Evolutionary conservation across 92 coral and sea anemone genomes (phyloP), one percentile per base, ranked within the genome.

Genomic region (Umimayanthus kanabou): DNA sequence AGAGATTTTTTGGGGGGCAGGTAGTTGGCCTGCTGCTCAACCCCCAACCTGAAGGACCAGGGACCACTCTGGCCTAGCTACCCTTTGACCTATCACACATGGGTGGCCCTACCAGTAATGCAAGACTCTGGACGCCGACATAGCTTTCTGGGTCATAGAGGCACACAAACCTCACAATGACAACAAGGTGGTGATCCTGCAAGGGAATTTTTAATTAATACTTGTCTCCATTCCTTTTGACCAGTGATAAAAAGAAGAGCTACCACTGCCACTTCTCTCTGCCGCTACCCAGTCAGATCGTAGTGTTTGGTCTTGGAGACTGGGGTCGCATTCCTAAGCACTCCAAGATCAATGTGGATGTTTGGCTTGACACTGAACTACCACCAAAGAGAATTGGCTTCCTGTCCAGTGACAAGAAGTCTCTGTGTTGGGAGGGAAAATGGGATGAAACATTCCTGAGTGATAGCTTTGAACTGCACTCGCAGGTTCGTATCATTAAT

Each of bases 241-340:
- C n/a, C 84, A 94, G 98, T 70, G 89, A 89, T 84, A 89, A 82
- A 8, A 61, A 88, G 65, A 88, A 86, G 87, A 88, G 64, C 65
- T 96, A 92, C 75, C 96, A 88, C 84, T 95, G 96, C 70, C 92
- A 93, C 85, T 96, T 96, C 79, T 88, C 94, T 37, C 86, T 96
- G 80, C 99, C 99, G 0, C 91, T 96, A 15, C 99, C 99, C 29
- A 72, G 80, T 71, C 99, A 96, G 90, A 91, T 96, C 6, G 75
- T 96, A 55, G 77, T 96, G 47, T 96, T 96, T 91, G 92, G 94
- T 82, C 91, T 89, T 87, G 98, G 98, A 76, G 92, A 95, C 85
- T 95, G 98, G 91, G 90, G 37, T 22, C 26, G 88, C 26, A 6
- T 80, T 55, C 85, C 91, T 26, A 90, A 88, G 11, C 85, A 90